Evolutionary conservation across 2,113 vertebrate species (phyloP).

Genomic region (Origma solitaria): DNA sequence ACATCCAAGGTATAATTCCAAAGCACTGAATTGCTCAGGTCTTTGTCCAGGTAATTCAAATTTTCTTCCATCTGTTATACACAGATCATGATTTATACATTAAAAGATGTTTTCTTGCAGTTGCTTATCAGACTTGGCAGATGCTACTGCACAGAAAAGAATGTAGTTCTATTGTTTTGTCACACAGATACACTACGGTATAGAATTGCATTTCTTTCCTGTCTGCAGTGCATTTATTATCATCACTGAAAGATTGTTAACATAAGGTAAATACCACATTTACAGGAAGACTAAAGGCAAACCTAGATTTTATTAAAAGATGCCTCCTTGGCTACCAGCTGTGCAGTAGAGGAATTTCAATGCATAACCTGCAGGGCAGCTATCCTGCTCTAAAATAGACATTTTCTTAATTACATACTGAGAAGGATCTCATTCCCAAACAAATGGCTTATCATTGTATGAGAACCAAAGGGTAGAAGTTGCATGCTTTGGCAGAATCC

Average conservation of each 20-base stretch:
- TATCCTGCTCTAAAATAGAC: not conserved
- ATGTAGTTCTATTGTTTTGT: not conserved
- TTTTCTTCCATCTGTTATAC: not conserved
- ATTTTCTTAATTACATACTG: conserved; percentile 3
- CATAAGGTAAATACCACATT: conserved; percentile 30
- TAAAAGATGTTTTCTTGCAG: not conserved
- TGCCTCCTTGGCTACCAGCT: not conserved
- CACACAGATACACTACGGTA: not conserved
- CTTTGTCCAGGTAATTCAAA: not conserved
- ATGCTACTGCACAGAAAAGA: not conserved
- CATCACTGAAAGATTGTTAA: not conserved
- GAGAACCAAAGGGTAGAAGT: not conserved
- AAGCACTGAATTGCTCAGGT: not conserved
- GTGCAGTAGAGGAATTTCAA: not conserved
- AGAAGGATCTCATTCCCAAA: not conserved
- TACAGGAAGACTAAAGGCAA: not conserved
- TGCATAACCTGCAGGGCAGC: conserved; percentile 2
- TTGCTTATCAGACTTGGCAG: conserved; percentile 54
- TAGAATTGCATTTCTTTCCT: not conserved
- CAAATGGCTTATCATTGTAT: not conserved
- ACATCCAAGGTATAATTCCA: not conserved
- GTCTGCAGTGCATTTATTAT: conserved; percentile 7
- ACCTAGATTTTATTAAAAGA: conserved; percentile 27
- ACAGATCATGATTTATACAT: not conserved
- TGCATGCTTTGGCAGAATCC: not conserved